Percentiles rank a stretch among this genome's conserved stretches.
Conservation (phyloP, 2,888 invertebrate species). For the Colletes collaris region DNA sequence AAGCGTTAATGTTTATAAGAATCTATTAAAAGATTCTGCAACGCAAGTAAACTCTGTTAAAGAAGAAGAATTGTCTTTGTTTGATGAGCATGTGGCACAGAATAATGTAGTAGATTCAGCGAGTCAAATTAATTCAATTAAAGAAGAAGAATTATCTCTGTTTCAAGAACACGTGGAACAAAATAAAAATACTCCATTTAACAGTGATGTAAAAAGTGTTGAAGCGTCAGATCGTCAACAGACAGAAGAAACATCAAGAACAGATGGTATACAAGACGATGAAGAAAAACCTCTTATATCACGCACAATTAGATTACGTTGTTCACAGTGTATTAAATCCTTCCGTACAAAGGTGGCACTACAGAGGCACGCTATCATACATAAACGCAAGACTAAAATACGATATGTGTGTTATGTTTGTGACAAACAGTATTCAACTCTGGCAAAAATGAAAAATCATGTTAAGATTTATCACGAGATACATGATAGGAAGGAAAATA, state of each 20-base stretch:
- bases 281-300: constrained; percentile 75
- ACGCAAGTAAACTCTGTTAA: constrained; percentile 19
- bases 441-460: constrained; percentile 74
- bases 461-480: constrained; percentile 63
- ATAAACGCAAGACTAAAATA: constrained; percentile 71
- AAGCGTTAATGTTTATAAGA: constrained; percentile 33
- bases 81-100: not conserved
- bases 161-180: too few species aligned
- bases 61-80: constrained; percentile 19
- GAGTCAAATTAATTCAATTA: constrained; percentile 4
- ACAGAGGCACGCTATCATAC: constrained; percentile 72
- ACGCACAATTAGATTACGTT: constrained; percentile 73
- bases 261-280: constrained; percentile 58
- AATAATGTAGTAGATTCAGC: constrained; percentile 15
- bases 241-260: constrained; percentile 14
- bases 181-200: constrained; percentile 5
- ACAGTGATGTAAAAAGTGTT: constrained; percentile 2
- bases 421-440: constrained; percentile 73
- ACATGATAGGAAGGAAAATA: constrained; percentile 34
- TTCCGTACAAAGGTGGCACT: constrained; percentile 72
- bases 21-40: constrained; percentile 23
- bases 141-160: constrained; percentile 23
- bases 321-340: constrained; percentile 74
- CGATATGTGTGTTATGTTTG: constrained; percentile 77
- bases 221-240: constrained; percentile 9